These are phyloP conservation scores for Nipponia nippon DNA, from an alignment of 2,113 vertebrate genomes.

Conservation along the genomic window DNA sequence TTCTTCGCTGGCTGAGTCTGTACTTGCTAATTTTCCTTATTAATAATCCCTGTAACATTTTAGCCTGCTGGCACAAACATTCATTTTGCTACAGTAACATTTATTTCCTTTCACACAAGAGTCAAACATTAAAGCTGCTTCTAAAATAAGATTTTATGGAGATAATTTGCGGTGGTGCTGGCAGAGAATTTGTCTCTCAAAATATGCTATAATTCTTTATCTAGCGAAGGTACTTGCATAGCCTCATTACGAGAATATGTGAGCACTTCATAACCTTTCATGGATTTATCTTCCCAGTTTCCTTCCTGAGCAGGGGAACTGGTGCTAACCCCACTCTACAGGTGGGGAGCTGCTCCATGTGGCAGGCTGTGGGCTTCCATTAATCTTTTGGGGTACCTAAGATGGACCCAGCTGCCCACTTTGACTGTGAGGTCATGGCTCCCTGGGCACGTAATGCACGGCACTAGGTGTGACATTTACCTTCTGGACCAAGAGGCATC, in stretches of 20 bases:
- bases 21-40: conserved; percentile 33
- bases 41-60: conserved; percentile 37
- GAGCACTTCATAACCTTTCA: background rate
- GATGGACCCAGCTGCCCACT: background rate
- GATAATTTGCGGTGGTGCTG: background rate
- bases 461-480: background rate
- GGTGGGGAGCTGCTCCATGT: background rate
- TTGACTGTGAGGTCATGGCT: background rate
- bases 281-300: background rate
- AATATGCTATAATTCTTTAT: background rate
- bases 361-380: background rate
- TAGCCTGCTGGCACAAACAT: conserved; percentile 44
- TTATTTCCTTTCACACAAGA: conserved; percentile 22
- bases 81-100: conserved; percentile 35
- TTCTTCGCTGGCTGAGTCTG: background rate
- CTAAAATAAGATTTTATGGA: conserved; percentile 53
- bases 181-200: conserved; percentile 12
- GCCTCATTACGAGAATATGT: background rate
- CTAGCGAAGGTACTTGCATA: background rate
- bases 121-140: conserved; percentile 35
- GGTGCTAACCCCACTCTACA: background rate
- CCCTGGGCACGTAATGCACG: rapidly evolving
- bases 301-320: background rate
- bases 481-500: background rate
- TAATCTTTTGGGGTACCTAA: background rate